These are phyloP conservation scores for Corticium candelabrum DNA, from an alignment of 37 sponge, comb jelly and placozoan genomes.

Conservation along the genomic window DNA sequence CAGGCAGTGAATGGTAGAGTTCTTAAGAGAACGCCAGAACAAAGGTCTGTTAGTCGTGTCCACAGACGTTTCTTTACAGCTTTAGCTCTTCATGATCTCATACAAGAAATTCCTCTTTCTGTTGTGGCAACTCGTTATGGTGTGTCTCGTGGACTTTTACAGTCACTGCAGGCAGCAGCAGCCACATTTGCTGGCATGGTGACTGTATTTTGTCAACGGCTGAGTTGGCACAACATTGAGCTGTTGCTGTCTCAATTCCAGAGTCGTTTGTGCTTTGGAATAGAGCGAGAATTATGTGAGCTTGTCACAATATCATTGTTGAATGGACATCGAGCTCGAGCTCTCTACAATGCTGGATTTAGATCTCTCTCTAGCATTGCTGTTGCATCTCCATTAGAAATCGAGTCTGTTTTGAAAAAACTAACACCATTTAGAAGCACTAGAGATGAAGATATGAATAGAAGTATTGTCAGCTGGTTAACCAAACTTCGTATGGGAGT, in stretches of 20 bases:
- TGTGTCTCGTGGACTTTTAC: slow-evolving; percentile 76
- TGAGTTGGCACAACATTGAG: slow-evolving; percentile 82
- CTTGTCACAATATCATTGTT: slow-evolving; percentile 76
- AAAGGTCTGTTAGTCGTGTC: slow-evolving; percentile 8
- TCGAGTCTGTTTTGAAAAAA: slow-evolving; percentile 59
- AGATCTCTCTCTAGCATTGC: slow-evolving; percentile 74
- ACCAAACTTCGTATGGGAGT: slow-evolving; percentile 56
- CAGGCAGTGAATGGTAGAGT: slow-evolving; percentile 55
- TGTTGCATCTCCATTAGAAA: slow-evolving; percentile 44
- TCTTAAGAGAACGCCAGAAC: slow-evolving; percentile 34
- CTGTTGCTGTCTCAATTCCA: slow-evolving; percentile 93
- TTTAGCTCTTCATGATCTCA: slow-evolving; percentile 80
- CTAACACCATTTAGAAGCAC: slow-evolving; percentile 74
- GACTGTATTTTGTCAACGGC: slow-evolving; percentile 79
- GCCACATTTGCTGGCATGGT: slow-evolving; percentile 97
- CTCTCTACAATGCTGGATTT: slow-evolving; percentile 87
- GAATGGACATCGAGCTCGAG: slow-evolving; percentile 77
- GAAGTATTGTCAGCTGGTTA: slow-evolving; percentile 54
- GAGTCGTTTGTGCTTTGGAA: slow-evolving; percentile 80
- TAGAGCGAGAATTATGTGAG: slow-evolving; percentile 87
- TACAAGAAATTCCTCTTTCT: slow-evolving; percentile 72
- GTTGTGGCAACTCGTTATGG: slow-evolving; percentile 65
- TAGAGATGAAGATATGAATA: slow-evolving; percentile 11
- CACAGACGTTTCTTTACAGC: slow-evolving; percentile 84
- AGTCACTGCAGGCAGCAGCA: slow-evolving; percentile 84